phyloP scores from a whole-genome alignment of 92 coral and sea anemone species.

The Montipora capitata region DNA sequence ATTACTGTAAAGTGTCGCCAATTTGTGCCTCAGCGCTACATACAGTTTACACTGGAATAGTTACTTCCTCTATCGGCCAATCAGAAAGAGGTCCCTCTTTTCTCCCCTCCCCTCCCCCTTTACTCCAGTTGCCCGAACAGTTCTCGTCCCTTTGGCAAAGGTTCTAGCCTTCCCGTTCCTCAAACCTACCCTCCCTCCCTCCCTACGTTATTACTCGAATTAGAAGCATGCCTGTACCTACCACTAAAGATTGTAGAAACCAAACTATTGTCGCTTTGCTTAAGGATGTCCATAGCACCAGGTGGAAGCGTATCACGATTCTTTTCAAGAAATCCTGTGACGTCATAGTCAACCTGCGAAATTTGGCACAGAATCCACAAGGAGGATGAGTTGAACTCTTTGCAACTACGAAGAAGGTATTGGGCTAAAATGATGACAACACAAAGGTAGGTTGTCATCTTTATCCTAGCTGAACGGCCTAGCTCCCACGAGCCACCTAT shows the following conservation, averaged over 20 bases:
- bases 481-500: no score
- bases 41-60: no score
- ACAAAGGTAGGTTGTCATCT: no score
- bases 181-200: no score
- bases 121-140: not conserved
- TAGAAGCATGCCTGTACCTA: constrained; percentile 10
- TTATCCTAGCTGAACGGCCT: no score
- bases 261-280: constrained; percentile 79
- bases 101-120: not conserved
- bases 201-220: no score
- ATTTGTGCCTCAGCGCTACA: no score
- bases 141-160: not conserved
- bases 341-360: constrained; percentile 83
- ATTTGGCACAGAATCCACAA: not conserved
- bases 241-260: constrained; percentile 83
- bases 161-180: no score
- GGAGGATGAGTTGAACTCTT: not conserved
- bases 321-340: constrained; percentile 87
- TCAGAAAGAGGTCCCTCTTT: not conserved
- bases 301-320: constrained; percentile 88
- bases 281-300: constrained; percentile 80
- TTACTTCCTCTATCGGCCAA: no score
- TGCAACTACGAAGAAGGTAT: no score
- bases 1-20: no score
- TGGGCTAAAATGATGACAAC: no score